A percentile compares a stretch with the other conserved stretches of the same genome.
Conservation (phyloP, 2,113 vertebrate species). For the Plotosus lineatus region DNA sequence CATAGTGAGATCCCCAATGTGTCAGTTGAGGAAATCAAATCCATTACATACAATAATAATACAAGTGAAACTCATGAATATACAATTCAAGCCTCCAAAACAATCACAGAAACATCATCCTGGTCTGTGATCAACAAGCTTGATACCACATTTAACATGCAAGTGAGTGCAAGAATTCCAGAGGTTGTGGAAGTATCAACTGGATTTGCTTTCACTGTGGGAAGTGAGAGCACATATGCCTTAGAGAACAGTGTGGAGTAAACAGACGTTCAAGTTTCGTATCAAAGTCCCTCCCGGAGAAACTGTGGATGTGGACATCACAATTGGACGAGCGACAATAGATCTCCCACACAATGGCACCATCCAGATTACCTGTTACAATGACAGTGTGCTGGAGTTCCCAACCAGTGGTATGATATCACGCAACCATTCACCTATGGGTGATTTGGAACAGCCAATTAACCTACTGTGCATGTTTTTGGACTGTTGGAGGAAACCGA, state of each 20-base stretch:
- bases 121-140: constrained; percentile 41
- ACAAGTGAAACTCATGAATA: background rate
- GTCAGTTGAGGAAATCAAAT: constrained; percentile 40
- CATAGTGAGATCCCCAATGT: constrained; percentile 26
- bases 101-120: constrained; percentile 34
- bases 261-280: constrained; percentile 1
- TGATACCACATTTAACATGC: background rate
- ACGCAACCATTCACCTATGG: too few relatives aligned
- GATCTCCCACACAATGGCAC: constrained; percentile 53
- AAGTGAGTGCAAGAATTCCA: constrained; percentile 45
- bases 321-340: constrained; percentile 44
- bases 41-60: constrained; percentile 8
- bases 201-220: constrained; percentile 30
- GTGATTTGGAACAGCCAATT: too few relatives aligned
- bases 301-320: constrained; percentile 19
- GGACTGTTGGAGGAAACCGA: too few relatives aligned
- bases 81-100: constrained; percentile 35
- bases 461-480: too few relatives aligned
- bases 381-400: constrained; percentile 27
- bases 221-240: background rate
- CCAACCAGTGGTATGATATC: constrained; percentile 33
- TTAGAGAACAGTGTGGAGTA: background rate
- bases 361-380: constrained; percentile 41
- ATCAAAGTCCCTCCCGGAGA: constrained; percentile 37
- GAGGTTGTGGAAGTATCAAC: background rate